These are phyloP conservation scores for Desmophyllum pertusum DNA, from an alignment of 92 coral and sea anemone species.

Conservation along the genomic window DNA sequence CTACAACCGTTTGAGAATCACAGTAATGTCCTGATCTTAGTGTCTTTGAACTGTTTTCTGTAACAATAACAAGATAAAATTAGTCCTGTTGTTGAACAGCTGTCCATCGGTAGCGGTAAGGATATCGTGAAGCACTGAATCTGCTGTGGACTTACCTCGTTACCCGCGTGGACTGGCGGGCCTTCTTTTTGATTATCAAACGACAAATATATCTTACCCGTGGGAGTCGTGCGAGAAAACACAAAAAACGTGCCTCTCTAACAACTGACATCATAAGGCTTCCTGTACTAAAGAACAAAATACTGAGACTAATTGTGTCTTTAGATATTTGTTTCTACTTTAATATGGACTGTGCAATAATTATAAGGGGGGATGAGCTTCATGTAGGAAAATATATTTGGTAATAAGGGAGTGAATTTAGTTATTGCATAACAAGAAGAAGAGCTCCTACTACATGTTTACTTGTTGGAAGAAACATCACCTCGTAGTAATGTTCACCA, in stretches of 20 bases:
- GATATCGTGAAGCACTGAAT: background rate
- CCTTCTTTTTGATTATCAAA: background rate
- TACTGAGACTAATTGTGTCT: background rate
- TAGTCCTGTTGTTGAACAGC: background rate
- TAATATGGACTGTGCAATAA: no score
- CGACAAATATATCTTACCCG: background rate
- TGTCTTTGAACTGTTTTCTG: background rate
- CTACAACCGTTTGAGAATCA: background rate
- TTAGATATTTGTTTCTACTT: background rate
- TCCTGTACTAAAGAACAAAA: background rate
- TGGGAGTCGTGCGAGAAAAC: slow-evolving; percentile 3
- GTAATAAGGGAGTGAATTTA: no score
- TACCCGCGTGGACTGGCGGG: background rate
- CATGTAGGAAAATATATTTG: no score
- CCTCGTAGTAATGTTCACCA: no score
- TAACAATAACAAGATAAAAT: background rate
- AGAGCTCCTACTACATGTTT: no score
- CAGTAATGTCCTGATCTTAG: background rate
- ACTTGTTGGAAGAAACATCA: no score
- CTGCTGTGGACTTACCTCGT: background rate
- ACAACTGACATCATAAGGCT: background rate
- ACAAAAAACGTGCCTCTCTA: background rate
- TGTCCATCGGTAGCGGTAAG: background rate
- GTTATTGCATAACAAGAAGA: no score
- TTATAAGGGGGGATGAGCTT: no score